Percentiles rank a stretch among this genome's conserved stretches.
Conservation (phyloP, 2,888 invertebrate genomes). For the Listrodromus nycthemerus region DNA sequence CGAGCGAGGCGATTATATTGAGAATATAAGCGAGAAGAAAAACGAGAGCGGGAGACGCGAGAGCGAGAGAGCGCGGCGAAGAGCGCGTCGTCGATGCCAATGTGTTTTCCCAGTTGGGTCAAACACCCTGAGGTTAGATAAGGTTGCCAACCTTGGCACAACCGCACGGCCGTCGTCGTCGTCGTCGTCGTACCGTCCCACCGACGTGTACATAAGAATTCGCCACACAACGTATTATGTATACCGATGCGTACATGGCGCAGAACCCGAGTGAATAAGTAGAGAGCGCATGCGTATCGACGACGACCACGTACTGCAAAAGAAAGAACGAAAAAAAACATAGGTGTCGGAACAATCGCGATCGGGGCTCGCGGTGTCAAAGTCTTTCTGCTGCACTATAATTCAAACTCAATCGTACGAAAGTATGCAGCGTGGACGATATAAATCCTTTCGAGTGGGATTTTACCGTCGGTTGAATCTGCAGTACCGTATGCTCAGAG, state of each 20-base stretch:
- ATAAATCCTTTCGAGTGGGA: neutral
- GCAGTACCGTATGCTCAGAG: too few species aligned
- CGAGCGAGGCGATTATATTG: conserved; percentile 36
- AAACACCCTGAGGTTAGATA: conserved; percentile 80
- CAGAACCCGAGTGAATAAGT: conserved; percentile 16
- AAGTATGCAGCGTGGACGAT: neutral
- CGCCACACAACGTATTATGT: conserved; percentile 10
- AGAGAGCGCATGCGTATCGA: conserved; percentile 24
- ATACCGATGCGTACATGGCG: conserved; percentile 16
- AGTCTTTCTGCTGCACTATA: neutral
- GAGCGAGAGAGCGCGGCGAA: conserved; percentile 15
- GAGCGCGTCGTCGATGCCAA: conserved; percentile 70
- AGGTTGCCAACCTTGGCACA: conserved; percentile 79
- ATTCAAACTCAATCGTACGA: neutral
- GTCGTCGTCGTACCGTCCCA: conserved; percentile 54
- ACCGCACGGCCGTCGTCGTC: conserved; percentile 60
- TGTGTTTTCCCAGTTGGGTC: conserved; percentile 80
- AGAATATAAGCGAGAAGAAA: conserved; percentile 29
- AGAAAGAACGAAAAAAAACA: conserved; percentile 3
- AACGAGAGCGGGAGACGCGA: conserved; percentile 26
- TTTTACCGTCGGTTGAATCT: neutral
- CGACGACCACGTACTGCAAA: conserved; percentile 35
- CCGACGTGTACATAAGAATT: conserved; percentile 37
- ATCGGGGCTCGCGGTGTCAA: conserved; percentile 15
- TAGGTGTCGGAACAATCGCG: conserved; percentile 32